Evolutionary conservation across 2,113 vertebrate genomes (phyloP).

Genomic region (Amphilophus citrinellus): DNA sequence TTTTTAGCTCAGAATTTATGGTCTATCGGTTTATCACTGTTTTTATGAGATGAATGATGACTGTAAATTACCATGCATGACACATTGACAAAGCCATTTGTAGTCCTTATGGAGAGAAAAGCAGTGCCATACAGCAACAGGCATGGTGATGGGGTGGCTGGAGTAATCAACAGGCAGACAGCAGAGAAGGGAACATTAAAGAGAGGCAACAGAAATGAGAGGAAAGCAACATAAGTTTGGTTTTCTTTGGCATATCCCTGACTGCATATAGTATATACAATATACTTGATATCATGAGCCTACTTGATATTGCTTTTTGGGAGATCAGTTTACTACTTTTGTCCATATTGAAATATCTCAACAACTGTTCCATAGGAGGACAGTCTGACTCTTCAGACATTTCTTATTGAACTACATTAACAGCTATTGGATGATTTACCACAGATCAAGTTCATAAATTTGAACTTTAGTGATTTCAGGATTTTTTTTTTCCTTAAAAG

Average conservation of each 20-base stretch:
- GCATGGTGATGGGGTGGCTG: conserved; percentile 10
- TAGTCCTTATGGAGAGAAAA: conserved; percentile 44
- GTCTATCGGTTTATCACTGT: conserved; percentile 55
- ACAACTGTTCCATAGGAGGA: too few species aligned
- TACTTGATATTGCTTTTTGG: not conserved
- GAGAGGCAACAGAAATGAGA: conserved; percentile 1
- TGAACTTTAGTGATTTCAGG: not conserved
- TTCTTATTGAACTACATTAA: not conserved
- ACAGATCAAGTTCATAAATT: not conserved
- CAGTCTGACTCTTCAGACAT: too few species aligned
- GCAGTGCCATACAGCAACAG: conserved; percentile 29
- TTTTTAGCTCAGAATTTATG: conserved; percentile 45
- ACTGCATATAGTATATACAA: not conserved
- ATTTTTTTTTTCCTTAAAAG: not conserved
- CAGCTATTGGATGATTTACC: not conserved
- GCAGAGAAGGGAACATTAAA: not conserved
- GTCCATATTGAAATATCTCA: not conserved
- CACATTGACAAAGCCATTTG: conserved; percentile 73
- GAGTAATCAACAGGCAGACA: conserved; percentile 30
- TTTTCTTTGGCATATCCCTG: not conserved
- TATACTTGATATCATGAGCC: not conserved
- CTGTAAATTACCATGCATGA: conserved; percentile 62
- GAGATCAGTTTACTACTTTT: not conserved
- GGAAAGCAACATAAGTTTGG: not conserved
- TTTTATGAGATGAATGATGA: conserved; percentile 56